phyloP scores from a whole-genome alignment of 1,140 invertebrate genomes.

The Dendrolimus kikuchii region DNA sequence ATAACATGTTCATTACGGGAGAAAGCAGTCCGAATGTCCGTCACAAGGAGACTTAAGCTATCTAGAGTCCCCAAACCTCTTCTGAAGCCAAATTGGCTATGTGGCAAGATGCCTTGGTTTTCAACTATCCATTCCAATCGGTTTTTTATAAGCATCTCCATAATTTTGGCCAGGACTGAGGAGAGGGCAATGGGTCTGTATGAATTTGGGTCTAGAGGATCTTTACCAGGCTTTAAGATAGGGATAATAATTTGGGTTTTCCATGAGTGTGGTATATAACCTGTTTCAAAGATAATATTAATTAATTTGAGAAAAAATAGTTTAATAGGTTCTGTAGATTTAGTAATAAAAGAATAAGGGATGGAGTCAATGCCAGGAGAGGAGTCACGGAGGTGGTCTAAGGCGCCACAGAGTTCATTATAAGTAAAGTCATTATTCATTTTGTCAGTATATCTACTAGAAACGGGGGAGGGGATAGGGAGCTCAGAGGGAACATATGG shows the following conservation, averaged over 20 bases:
- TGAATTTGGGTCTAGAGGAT: too few species aligned
- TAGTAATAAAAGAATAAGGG: conserved; percentile 14
- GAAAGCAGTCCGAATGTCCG: too few species aligned
- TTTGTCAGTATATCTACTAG: not conserved
- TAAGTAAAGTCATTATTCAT: conserved; percentile 11
- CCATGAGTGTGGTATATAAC: too few species aligned
- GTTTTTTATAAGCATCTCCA: conserved; percentile 8
- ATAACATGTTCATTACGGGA: too few species aligned
- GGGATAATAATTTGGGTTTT: too few species aligned
- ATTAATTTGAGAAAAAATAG: conserved; percentile 4
- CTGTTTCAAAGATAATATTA: too few species aligned
- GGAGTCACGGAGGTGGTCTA: conserved; percentile 11
- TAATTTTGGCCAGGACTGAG: too few species aligned
- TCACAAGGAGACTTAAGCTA: too few species aligned
- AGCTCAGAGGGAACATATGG: conserved; percentile 3
- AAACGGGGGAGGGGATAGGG: not conserved
- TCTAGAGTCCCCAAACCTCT: not conserved
- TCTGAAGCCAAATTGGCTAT: conserved; percentile 5
- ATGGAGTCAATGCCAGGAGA: conserved; percentile 13
- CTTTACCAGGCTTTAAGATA: too few species aligned
- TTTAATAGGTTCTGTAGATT: conserved; percentile 5
- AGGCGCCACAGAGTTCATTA: conserved; percentile 8
- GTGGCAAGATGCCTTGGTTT: conserved; percentile 7
- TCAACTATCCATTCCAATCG: conserved; percentile 15
- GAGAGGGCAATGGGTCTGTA: too few species aligned